Conservation (phyloP, 2,113 vertebrate species). For the Scytalopus superciliaris region DNA sequence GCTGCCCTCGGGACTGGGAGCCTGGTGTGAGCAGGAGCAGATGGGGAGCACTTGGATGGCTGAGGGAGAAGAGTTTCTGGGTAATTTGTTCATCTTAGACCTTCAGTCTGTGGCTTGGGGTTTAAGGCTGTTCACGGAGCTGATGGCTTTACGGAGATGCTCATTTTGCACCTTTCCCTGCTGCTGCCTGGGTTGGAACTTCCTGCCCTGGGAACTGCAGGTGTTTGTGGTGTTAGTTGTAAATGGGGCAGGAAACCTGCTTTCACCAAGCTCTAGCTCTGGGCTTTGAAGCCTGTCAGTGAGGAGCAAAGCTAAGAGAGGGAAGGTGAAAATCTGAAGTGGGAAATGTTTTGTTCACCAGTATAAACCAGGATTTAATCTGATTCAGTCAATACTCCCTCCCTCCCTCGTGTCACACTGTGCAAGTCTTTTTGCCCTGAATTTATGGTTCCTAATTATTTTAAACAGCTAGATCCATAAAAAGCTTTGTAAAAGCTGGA, state of each 20-base stretch:
- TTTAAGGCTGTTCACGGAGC: not conserved
- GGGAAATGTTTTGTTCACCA: not conserved
- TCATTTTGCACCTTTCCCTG: not conserved
- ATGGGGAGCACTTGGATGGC: not conserved
- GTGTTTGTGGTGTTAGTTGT: not conserved
- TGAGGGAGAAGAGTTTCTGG: not conserved
- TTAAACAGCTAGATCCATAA: conserved; percentile 45
- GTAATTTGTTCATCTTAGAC: not conserved
- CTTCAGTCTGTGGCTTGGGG: not conserved
- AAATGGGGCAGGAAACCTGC: not conserved
- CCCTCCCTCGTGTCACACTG: not conserved
- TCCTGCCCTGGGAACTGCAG: not conserved
- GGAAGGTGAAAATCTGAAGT: not conserved
- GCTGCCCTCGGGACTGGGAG: not conserved
- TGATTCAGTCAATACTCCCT: not conserved
- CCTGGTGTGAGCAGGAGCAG: not conserved
- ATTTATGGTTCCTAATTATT: conserved; percentile 58
- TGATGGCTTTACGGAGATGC: not conserved
- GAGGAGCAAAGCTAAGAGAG: not conserved
- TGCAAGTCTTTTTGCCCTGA: conserved; percentile 16
- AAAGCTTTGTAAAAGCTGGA: conserved; percentile 58
- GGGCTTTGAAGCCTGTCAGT: not conserved
- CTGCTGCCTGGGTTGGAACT: not conserved
- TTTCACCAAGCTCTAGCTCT: not conserved
- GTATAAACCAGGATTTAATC: not conserved